Conservation (phyloP, 2,113 vertebrate species). For the Donacobius atricapilla region DNA sequence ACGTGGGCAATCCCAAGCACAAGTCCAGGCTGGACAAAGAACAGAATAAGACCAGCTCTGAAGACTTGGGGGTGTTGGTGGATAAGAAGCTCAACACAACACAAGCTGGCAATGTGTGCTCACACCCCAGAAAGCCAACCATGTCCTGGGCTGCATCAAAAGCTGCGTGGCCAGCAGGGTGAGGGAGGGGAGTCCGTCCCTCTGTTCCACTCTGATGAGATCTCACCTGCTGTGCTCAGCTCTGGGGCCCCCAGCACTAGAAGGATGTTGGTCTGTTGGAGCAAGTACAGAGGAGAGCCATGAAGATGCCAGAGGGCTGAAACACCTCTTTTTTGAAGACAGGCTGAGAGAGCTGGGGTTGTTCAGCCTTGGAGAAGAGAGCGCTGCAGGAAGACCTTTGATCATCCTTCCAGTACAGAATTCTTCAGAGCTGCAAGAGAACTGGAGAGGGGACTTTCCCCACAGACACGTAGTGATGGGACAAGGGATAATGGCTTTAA, state of each 20-base stretch:
- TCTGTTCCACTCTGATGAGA: neutral
- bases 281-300: neutral
- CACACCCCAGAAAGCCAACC: neutral
- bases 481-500: neutral
- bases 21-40: neutral
- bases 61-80: neutral
- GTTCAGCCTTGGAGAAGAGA: neutral
- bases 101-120: neutral
- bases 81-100: neutral
- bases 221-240: neutral
- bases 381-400: neutral
- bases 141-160: neutral
- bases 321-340: neutral
- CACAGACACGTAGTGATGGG: neutral
- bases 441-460: neutral
- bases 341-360: neutral
- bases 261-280: neutral
- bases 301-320: neutral
- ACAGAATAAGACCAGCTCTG: neutral
- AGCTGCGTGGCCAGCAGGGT: accelerated
- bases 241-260: no score
- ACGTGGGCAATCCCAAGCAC: neutral
- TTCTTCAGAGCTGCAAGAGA: neutral
- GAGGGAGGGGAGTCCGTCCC: accelerated
- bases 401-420: neutral